Percentiles rank a stretch among this genome's conserved stretches.
These are phyloP conservation scores for Bombus confusus DNA, from an alignment of 1,140 invertebrate species.

Conservation along the genomic window DNA sequence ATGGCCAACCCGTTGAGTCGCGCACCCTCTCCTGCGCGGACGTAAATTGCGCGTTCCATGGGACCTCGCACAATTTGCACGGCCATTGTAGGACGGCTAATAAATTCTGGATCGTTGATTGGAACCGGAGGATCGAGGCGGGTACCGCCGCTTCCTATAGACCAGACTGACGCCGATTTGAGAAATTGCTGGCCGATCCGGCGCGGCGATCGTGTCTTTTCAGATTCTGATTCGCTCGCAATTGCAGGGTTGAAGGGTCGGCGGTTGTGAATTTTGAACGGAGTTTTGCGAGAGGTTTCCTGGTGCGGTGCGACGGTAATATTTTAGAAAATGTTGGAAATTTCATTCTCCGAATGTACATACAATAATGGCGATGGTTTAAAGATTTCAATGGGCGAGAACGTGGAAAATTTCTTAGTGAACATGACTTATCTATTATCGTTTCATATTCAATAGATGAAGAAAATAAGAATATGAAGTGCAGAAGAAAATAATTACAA, in stretches of 20 bases:
- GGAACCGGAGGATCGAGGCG: neutral
- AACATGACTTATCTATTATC: no score
- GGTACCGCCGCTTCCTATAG: neutral
- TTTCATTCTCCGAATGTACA: neutral
- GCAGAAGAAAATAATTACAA: neutral
- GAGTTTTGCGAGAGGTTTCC: neutral
- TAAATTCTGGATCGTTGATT: conserved; percentile 41
- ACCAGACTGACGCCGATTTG: neutral
- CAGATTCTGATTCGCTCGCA: neutral
- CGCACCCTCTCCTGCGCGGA: neutral
- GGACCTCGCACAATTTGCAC: conserved; percentile 30
- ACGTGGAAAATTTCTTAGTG: no score
- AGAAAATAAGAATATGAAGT: no score
- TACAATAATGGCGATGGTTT: neutral
- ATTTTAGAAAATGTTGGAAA: neutral
- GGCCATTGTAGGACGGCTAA: conserved; percentile 26
- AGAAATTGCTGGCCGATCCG: neutral
- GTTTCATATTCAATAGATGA: no score
- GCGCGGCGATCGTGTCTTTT: neutral
- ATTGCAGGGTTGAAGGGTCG: neutral
- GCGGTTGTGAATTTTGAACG: neutral
- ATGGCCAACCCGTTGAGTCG: neutral
- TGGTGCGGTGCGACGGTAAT: neutral
- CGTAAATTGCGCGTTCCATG: conserved; percentile 41
- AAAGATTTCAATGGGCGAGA: no score